These are phyloP conservation scores for Labrus mixtus DNA, from an alignment of 2,113 vertebrate genomes.

Conservation along the genomic window DNA sequence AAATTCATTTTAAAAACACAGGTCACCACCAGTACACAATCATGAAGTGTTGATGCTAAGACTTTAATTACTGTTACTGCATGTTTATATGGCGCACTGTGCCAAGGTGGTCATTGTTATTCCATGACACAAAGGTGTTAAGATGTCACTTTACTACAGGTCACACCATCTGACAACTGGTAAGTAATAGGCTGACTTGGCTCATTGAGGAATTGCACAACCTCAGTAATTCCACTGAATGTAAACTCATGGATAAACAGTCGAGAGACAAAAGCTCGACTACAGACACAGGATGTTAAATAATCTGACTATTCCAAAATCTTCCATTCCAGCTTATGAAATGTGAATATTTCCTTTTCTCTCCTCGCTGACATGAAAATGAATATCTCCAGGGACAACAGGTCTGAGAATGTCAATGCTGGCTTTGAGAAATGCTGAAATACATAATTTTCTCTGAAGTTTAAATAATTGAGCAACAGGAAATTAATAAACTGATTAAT, in stretches of 20 bases:
- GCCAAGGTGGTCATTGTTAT: conserved; percentile 12
- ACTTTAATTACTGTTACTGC: background rate
- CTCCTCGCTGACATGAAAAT: background rate
- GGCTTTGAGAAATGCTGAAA: background rate
- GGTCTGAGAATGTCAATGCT: background rate
- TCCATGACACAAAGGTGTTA: conserved; percentile 9
- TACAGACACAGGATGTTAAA: too few species aligned
- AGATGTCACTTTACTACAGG: background rate
- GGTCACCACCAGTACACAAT: background rate
- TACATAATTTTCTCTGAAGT: background rate
- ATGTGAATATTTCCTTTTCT: background rate
- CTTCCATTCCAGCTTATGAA: background rate
- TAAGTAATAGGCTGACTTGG: conserved; percentile 24
- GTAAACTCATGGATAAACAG: background rate
- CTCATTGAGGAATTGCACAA: conserved; percentile 33
- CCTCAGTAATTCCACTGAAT: conserved; percentile 40
- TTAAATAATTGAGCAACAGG: background rate
- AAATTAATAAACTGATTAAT: background rate
- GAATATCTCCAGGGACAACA: background rate
- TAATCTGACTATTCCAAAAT: too few species aligned
- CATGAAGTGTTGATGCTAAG: background rate
- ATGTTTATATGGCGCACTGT: background rate
- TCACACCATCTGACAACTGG: conserved; percentile 4
- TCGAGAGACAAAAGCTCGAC: conserved; percentile 5
- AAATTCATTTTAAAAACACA: conserved; percentile 8